Percentiles rank a stretch among this genome's conserved stretches.
phyloP scores from a whole-genome alignment of 92 coral and sea anemone genomes.

The Palythoa caribaeorum region DNA sequence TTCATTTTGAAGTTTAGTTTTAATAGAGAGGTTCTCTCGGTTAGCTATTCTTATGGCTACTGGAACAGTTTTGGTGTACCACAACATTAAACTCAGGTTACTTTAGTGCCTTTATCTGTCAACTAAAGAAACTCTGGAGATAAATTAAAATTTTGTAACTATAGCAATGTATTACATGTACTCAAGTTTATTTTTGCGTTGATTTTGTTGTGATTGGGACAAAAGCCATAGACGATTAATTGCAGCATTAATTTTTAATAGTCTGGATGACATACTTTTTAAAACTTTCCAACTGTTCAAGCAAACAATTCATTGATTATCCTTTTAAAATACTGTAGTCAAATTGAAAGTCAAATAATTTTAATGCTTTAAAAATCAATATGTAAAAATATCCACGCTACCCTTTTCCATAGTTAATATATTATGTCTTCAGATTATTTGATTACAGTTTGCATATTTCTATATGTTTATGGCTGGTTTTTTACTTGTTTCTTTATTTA shows the following conservation, averaged over 20 bases:
- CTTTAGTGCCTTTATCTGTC: not conserved
- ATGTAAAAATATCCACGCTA: constrained; percentile 1
- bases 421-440: not conserved
- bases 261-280: not conserved
- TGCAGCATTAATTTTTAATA: not conserved
- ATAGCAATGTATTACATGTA: not conserved
- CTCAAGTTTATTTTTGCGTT: not conserved
- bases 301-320: not conserved
- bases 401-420: constrained; percentile 2
- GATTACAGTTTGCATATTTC: not conserved
- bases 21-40: not conserved
- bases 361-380: not conserved
- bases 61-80: constrained; percentile 3
- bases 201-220: not conserved
- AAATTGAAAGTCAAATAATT: not conserved
- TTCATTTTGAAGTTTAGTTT: not conserved
- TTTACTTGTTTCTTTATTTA: not conserved
- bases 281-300: not conserved
- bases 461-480: not conserved
- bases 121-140: constrained; percentile 3
- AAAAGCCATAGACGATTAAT: not conserved
- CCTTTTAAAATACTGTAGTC: not conserved
- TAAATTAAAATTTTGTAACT: not conserved
- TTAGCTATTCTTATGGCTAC: not conserved
- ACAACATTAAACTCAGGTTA: not conserved